phyloP scores from a whole-genome alignment of 1,140 invertebrate genomes.

The Drosophila sulfurigaster region DNA sequence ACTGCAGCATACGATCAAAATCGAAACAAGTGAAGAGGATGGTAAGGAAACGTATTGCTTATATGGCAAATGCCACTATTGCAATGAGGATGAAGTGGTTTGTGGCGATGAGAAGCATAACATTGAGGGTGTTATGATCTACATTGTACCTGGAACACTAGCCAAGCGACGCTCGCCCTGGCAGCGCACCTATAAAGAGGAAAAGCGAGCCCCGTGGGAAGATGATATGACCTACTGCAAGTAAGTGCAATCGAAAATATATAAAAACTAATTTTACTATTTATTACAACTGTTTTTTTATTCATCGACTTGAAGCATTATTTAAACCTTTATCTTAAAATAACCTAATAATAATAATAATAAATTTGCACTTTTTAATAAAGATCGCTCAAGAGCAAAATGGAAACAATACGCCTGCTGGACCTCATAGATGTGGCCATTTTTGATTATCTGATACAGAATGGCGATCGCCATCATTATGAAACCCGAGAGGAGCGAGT shows the following conservation, averaged over 20 bases:
- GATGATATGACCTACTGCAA: constrained; percentile 91
- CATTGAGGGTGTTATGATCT: constrained; percentile 93
- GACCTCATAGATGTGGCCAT: constrained; percentile 95
- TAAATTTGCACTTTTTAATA: constrained; percentile 4
- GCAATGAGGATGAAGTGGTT: constrained; percentile 91
- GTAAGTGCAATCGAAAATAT: constrained; percentile 61
- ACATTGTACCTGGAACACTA: constrained; percentile 91
- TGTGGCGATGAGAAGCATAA: constrained; percentile 90
- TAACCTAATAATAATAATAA: too few relatives aligned
- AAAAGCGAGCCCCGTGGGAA: constrained; percentile 92
- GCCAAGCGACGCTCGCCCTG: constrained; percentile 93
- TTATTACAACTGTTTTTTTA: too few relatives aligned
- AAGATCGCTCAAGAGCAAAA: constrained; percentile 86
- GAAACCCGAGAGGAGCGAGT: constrained; percentile 92
- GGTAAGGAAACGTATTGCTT: constrained; percentile 88
- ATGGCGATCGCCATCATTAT: constrained; percentile 97
- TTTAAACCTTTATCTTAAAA: too few relatives aligned
- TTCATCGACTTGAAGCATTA: too few relatives aligned
- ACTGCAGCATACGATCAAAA: constrained; percentile 86
- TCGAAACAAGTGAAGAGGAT: constrained; percentile 84
- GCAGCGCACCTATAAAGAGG: constrained; percentile 94
- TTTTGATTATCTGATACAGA: constrained; percentile 97
- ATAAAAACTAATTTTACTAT: not conserved
- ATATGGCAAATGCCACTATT: constrained; percentile 96
- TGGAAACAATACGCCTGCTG: constrained; percentile 88